Base-by-base conservation (phyloP, 2,888 invertebrate species). In the Drosophila niveifrons region DNA sequence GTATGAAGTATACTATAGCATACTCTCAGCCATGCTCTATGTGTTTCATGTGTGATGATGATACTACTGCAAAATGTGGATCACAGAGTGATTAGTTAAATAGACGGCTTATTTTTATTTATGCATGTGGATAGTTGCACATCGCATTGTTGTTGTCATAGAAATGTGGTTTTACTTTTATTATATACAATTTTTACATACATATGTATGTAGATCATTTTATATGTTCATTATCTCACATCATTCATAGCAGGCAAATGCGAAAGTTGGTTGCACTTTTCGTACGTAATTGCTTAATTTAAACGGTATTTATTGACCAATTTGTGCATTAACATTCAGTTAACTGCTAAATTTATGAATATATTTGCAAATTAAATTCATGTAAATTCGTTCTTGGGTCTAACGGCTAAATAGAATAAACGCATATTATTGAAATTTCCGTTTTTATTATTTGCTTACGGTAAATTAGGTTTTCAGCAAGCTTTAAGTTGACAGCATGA, bases 71-170 rank as follows among this genome's bases (percentile, higher is more conserved):
- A 36, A 36, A 34, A 71, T 64, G 46, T 72, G 61, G 53, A 72
- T 72, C 65, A 71, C 47, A 58, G 17, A 51, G 50, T 67, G 68
- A 61, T 66, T 75, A 67, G 65, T 72, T 51, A 57, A 43, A 55
- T 63, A 50, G 47, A 31, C 31, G 31, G 31, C 2, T 36, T 11
- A 15, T 29, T 29, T 41, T 50, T 58, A 28, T 36, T 11, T 28
- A 48, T 56, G 39, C 36, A 56, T 48, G 17, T 31, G 39, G 39
- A 13, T 34, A 48, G 17, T 18, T 77, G 74, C 74, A 74, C 53
- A 66, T 62, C 39, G 44, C 41, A 15, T 43, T 48, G 6, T 48
- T 29, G 31, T 15, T 29, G 48, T 48, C 46, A 58, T 34, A 75
- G 44, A 52, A 44, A 28, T 75, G 59, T 73, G 82, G 76, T 77